Conservation (phyloP, 2,113 vertebrate genomes). For the Uria lomvia region DNA sequence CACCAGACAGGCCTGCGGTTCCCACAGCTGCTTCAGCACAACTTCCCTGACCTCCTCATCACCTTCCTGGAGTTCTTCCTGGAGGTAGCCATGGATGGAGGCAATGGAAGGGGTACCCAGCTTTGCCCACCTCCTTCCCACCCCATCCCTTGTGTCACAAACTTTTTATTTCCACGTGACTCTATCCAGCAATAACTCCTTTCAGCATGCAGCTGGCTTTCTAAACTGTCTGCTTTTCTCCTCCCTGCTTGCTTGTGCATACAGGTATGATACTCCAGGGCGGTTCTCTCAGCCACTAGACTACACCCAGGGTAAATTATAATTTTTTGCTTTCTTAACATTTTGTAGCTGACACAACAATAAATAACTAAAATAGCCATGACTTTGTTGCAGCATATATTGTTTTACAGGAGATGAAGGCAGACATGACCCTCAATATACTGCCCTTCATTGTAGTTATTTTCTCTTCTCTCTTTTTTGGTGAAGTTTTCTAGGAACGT, state of each 20-base stretch:
- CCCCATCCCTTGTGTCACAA: not conserved
- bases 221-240: not conserved
- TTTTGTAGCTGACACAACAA: not conserved
- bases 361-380: constrained; percentile 1
- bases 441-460: not conserved
- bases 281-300: not conserved
- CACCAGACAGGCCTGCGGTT: too few relatives aligned
- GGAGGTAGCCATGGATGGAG: not conserved
- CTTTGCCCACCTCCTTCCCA: not conserved
- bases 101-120: not conserved
- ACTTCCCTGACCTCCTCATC: too few relatives aligned
- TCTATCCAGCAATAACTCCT: not conserved
- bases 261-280: not conserved
- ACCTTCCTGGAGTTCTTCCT: not conserved
- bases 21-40: not conserved
- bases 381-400: not conserved
- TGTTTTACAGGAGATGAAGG: constrained; percentile 42
- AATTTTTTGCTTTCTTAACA: not conserved
- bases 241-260: not conserved
- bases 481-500: not conserved
- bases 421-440: constrained; percentile 13
- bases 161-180: not conserved
- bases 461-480: not conserved
- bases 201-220: not conserved
- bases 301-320: not conserved